Evolutionary conservation across 1,140 invertebrate genomes (phyloP).

Genomic region (Armadillidium nasatum): DNA sequence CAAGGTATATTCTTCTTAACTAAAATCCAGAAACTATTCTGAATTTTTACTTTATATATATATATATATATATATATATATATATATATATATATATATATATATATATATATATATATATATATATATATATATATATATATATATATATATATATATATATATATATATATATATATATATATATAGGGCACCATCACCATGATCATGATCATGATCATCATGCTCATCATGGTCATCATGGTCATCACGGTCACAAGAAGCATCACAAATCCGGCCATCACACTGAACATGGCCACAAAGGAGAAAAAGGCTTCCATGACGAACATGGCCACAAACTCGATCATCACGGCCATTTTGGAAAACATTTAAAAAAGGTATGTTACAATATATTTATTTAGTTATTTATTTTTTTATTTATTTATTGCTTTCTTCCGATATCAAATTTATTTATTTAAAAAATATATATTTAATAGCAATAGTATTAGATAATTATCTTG

Average conservation of each 20-base stretch:
- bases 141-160: neutral
- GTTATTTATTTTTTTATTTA: neutral
- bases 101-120: neutral
- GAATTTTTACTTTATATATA: neutral
- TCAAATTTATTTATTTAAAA: neutral
- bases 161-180: constrained; percentile 7
- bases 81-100: too few relatives aligned
- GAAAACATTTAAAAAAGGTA: constrained; percentile 1
- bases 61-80: neutral
- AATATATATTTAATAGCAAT: neutral
- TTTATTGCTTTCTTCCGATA: neutral
- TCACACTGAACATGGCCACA: constrained; percentile 18
- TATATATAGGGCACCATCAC: constrained; percentile 44
- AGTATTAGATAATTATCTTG: too few relatives aligned
- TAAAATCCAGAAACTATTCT: neutral
- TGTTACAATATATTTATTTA: neutral
- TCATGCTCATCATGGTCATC: constrained; percentile 43
- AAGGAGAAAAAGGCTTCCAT: neutral
- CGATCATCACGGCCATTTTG: neutral
- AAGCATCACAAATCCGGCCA: constrained; percentile 37
- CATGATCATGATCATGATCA: constrained; percentile 47
- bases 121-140: too few relatives aligned
- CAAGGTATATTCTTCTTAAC: too few relatives aligned
- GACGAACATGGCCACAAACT: neutral
- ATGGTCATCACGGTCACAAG: constrained; percentile 42